Base-by-base conservation (phyloP, 2,113 vertebrate species). In the Centrocercus urophasianus region DNA sequence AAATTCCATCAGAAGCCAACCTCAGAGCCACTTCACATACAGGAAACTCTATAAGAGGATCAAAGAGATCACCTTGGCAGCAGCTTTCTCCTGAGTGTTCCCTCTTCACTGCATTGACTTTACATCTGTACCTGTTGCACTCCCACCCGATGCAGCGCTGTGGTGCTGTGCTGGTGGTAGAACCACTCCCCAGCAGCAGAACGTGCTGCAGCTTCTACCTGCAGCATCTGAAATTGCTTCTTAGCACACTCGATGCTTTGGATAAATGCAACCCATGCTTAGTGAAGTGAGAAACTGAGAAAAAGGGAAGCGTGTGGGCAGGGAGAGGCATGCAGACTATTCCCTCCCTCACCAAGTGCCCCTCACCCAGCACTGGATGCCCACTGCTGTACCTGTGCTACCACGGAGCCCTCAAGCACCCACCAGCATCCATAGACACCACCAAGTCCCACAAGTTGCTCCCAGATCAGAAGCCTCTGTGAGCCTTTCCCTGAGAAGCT, bases 391-490 rank as follows among this genome's bases (percentile, higher is more conserved):
- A 13, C 22, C 32, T 15, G 24, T 16, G 52, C 52, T 36, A 40
- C 36, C 60, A 8, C 0, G 0, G 65, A 56, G 45, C 38, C 19
- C 54, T 70, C 0, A 1, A 19, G 24, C 66, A 54, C 27, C 22
- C 17, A 12, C 16, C 1, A 1, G 14, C 15, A 21, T 45, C 66
- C n/a, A 9, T 15, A 22, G 38, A 24, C 21, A 60, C 28, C 21
- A 11, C 32, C 54, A 18, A 7, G 47, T 65, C 54, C 73, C 50
- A 60, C 5, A 16, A 1, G 0, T 66, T 34, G 57, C n/a, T 72
- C 28, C 8, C 43, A 12, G 28, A 17, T 61, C 67, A 52, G 40
- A 72, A 75, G 16, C 75, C 82, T 63, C 52, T 19, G 42, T 25
- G 12, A 50, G 48, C 24, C 13, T 50, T 50, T 25, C 48, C 48